Evolutionary conservation across 2,797 vertebrate genomes (phyloP), one percentile per base, ranked within the genome.

Genomic region (Leuciscus waleckii): DNA sequence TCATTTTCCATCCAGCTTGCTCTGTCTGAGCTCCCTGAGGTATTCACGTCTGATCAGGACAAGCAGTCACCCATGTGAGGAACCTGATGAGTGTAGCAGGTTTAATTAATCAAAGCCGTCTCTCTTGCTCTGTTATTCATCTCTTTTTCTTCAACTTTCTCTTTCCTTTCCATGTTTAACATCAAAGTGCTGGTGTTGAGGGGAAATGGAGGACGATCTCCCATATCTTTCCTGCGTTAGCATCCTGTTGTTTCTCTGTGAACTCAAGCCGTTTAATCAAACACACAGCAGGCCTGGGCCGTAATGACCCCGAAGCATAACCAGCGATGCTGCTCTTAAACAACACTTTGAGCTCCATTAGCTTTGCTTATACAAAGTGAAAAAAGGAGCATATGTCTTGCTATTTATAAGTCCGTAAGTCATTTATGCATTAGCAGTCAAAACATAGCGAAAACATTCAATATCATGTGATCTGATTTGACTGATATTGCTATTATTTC

Each of bases 201-300:
- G 46, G 84, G 49, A 81, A 79, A 70, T 70, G 26, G 76, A 79
- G 54, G 67, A 70, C 63, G n/a, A 35, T 74, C 58, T 67, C 71
- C 79, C 37, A 76, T 86, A 73, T 86, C 46, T 65, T 81, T 76
- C 26, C 51, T 19, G 21, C 3, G 67, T 84, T 49, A 71, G 71
- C 84, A 82, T 81, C 70, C 73, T 82, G 46, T 67, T 65, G 79
- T 85, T 54, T 83, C 51, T 81, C 43, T 58, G 35, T 73, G 83
- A 87, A 81, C 83, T 82, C 35, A 17, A 71, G 61, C 21, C 9
- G 26, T 82, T 81, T 79, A 68, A 83, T 85, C 46, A 79, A 88
- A 88, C 67, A 68, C 68, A 61, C 61, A 83, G 68, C 76, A 84
- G 79, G 70, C 67, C 51, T 46, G 67, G 29, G 14, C 39, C 2